These are phyloP conservation scores for Bombus picipes DNA, from an alignment of 1,140 invertebrate genomes.

Conservation along the genomic window DNA sequence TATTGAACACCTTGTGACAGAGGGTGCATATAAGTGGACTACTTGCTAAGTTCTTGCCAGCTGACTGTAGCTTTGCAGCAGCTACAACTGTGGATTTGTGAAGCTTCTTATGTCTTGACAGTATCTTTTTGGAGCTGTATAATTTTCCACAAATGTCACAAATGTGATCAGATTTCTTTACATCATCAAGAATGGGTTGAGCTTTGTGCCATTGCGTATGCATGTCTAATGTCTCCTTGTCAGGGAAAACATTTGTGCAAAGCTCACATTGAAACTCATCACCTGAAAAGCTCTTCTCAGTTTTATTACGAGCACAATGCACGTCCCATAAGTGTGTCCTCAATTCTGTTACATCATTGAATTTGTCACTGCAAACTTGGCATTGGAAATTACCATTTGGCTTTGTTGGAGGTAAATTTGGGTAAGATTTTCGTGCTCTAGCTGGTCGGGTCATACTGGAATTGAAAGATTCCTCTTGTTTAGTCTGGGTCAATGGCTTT, in stretches of 20 bases:
- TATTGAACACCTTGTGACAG: slow-evolving; percentile 84
- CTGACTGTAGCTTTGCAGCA: slow-evolving; percentile 63
- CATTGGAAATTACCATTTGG: slow-evolving; percentile 70
- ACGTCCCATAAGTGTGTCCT: slow-evolving; percentile 80
- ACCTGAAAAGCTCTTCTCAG: slow-evolving; percentile 72
- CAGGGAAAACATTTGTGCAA: slow-evolving; percentile 84
- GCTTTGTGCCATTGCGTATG: slow-evolving; percentile 83
- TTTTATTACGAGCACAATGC: slow-evolving; percentile 76
- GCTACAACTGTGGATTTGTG: slow-evolving; percentile 70
- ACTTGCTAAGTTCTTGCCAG: slow-evolving; percentile 78
- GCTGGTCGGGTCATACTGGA: slow-evolving; percentile 65
- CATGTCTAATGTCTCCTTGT: slow-evolving; percentile 82
- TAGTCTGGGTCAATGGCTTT: neutral
- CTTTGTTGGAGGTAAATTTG: slow-evolving; percentile 58
- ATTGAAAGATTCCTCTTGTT: neutral
- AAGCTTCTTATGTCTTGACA: slow-evolving; percentile 83
- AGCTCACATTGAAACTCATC: slow-evolving; percentile 84
- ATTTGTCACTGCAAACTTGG: slow-evolving; percentile 79
- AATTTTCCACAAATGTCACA: slow-evolving; percentile 85
- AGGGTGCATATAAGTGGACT: slow-evolving; percentile 81
- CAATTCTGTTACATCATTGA: slow-evolving; percentile 73
- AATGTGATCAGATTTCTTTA: slow-evolving; percentile 77
- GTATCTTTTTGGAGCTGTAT: slow-evolving; percentile 80
- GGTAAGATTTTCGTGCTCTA: slow-evolving; percentile 77
- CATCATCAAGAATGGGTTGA: slow-evolving; percentile 74